Conservation (phyloP, 1,140 invertebrate species). For the Listronotus bonariensis region DNA sequence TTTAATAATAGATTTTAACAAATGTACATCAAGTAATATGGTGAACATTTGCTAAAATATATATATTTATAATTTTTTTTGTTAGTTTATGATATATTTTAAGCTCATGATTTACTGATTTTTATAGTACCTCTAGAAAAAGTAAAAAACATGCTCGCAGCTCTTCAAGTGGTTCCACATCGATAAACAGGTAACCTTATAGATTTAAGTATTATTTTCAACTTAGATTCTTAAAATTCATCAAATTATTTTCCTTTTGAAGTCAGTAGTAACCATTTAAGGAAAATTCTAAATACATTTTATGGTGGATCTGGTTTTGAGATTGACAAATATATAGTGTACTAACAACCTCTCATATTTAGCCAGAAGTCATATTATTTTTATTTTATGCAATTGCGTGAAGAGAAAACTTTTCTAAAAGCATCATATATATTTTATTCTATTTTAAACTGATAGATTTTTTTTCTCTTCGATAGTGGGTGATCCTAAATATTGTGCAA, state of each 20-base stretch:
- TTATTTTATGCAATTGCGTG: no score
- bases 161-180: conserved; percentile 53
- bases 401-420: no score
- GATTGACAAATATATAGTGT: not conserved
- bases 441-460: no score
- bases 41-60: conserved; percentile 1
- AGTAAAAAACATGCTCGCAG: conserved; percentile 55
- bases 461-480: no score
- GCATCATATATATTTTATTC: no score
- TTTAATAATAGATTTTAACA: not conserved
- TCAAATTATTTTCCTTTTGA: not conserved
- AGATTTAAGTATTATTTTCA: conserved; percentile 25
- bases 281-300: conserved; percentile 9
- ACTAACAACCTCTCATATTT: no score
- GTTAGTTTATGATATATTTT: conserved; percentile 4
- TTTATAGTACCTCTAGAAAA: conserved; percentile 56
- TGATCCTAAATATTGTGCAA: no score
- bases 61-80: conserved; percentile 7
- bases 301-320: not conserved
- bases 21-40: not conserved
- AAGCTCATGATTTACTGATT: conserved; percentile 42
- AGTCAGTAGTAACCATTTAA: not conserved
- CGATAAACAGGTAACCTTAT: conserved; percentile 51
- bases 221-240: conserved; percentile 7
- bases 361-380: no score